phyloP scores from a whole-genome alignment of 2,797 vertebrate genomes.

The Eutrigla gurnardus region DNA sequence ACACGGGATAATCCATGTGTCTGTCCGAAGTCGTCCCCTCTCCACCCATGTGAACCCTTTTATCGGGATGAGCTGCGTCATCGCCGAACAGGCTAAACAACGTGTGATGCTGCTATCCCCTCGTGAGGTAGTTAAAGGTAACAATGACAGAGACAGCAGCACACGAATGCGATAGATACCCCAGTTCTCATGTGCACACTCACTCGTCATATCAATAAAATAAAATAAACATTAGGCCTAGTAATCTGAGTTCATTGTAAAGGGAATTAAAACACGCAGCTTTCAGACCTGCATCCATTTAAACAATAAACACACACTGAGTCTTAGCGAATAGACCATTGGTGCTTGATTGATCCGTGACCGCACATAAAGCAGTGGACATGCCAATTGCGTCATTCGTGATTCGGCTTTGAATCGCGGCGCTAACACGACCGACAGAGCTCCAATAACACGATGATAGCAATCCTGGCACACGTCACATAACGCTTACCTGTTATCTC shows the following conservation, averaged over 20 bases:
- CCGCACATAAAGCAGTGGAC: slow-evolving; percentile 38
- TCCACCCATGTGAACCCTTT: slow-evolving; percentile 41
- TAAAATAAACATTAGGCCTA: background rate
- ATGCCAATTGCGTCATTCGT: slow-evolving; percentile 71
- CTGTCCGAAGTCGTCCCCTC: slow-evolving; percentile 13
- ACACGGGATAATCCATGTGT: slow-evolving; percentile 31
- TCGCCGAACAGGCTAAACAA: slow-evolving; percentile 15
- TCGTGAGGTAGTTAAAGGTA: background rate
- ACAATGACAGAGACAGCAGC: slow-evolving; percentile 7
- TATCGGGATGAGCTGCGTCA: slow-evolving; percentile 42
- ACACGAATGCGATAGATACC: slow-evolving; percentile 15
- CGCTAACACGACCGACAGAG: slow-evolving; percentile 18
- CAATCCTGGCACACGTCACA: background rate
- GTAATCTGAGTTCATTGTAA: background rate
- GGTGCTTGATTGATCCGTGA: slow-evolving; percentile 18
- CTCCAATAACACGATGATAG: background rate
- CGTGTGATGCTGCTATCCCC: background rate
- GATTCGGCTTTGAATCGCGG: slow-evolving; percentile 46
- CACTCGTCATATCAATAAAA: background rate
- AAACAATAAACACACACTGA: background rate
- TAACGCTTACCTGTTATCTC: slow-evolving; percentile 71
- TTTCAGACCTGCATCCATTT: background rate
- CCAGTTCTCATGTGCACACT: background rate
- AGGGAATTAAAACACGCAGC: background rate
- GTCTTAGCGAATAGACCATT: slow-evolving; percentile 9